A percentile compares a stretch with the other conserved stretches of the same genome.
Evolutionary conservation across 2,113 vertebrate genomes (phyloP).

Genomic region (Onychostoma macrolepis): DNA sequence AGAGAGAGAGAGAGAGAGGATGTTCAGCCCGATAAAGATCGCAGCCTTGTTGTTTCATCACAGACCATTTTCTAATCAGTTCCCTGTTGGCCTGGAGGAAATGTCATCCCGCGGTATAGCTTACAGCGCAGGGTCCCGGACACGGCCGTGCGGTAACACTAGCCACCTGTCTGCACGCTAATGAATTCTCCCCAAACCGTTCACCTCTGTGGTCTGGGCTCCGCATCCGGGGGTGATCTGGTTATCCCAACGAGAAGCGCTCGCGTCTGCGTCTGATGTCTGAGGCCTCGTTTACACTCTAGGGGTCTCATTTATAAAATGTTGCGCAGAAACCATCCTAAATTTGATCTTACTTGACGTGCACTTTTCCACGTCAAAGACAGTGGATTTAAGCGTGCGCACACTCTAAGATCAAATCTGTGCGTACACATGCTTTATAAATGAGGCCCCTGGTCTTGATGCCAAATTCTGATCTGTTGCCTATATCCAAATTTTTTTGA

Average conservation of each 20-base stretch:
- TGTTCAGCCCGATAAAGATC: constrained; percentile 79
- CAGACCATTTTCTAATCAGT: constrained; percentile 80
- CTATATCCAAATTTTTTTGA: too few relatives aligned
- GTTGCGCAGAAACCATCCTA: too few relatives aligned
- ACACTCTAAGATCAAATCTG: too few relatives aligned
- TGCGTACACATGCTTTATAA: too few relatives aligned
- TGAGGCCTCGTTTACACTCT: too few relatives aligned
- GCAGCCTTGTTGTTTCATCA: constrained; percentile 75
- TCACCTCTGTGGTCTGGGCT: constrained; percentile 62
- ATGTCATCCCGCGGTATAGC: constrained; percentile 67
- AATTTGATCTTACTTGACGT: too few relatives aligned
- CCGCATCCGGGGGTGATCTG: constrained; percentile 25
- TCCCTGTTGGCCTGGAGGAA: constrained; percentile 71
- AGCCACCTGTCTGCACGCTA: constrained; percentile 77
- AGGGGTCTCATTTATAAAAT: too few relatives aligned
- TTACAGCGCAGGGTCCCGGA: constrained; percentile 46
- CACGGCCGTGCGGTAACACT: constrained; percentile 69
- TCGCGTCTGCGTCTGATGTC: not conserved
- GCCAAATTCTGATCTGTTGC: too few relatives aligned
- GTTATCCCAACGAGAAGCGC: not conserved
- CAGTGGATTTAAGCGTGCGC: too few relatives aligned
- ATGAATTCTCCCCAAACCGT: constrained; percentile 78
- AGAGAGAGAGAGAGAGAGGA: constrained; percentile 41
- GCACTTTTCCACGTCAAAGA: too few relatives aligned
- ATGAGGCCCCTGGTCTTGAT: too few relatives aligned